phyloP scores from a whole-genome alignment of 1,140 invertebrate genomes.

The Drosophila ambigua region DNA sequence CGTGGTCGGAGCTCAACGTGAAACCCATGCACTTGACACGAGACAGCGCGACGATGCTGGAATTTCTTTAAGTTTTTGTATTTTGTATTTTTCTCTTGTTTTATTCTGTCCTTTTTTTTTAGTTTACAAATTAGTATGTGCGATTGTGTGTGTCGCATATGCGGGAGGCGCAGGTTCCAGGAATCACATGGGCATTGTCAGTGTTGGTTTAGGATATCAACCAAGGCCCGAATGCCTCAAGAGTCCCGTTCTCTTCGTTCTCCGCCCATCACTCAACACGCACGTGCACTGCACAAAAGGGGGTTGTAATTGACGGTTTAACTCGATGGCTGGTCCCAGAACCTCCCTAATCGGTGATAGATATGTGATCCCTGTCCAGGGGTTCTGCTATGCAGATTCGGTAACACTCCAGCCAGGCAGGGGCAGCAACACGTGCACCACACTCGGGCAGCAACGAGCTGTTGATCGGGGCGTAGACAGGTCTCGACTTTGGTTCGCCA shows the following conservation, averaged over 20 bases:
- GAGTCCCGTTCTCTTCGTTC: conserved; percentile 40
- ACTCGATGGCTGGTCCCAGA: conserved; percentile 46
- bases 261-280: conserved; percentile 61
- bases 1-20: not conserved
- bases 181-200: conserved; percentile 43
- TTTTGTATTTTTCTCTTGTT: conserved; percentile 30
- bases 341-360: conserved; percentile 45
- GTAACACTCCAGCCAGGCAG: conserved; percentile 15
- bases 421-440: conserved; percentile 66
- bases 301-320: conserved; percentile 74
- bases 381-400: conserved; percentile 68
- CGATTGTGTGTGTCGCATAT: conserved; percentile 41
- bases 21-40: conserved; percentile 64
- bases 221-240: not conserved
- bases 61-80: conserved; percentile 36
- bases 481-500: conserved; percentile 38
- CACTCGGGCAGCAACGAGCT: conserved; percentile 39
- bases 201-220: conserved; percentile 71
- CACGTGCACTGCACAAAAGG: conserved; percentile 73
- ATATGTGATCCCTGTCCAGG: conserved; percentile 46
- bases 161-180: conserved; percentile 58
- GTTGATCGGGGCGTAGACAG: conserved; percentile 67
- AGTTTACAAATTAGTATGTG: conserved; percentile 79
- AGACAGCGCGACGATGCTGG: conserved; percentile 62
- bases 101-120: conserved; percentile 56